Evolutionary conservation across 2,888 invertebrate species (phyloP), one percentile per base, ranked within the genome.

Genomic region (Glaucopsyche alexis): DNA sequence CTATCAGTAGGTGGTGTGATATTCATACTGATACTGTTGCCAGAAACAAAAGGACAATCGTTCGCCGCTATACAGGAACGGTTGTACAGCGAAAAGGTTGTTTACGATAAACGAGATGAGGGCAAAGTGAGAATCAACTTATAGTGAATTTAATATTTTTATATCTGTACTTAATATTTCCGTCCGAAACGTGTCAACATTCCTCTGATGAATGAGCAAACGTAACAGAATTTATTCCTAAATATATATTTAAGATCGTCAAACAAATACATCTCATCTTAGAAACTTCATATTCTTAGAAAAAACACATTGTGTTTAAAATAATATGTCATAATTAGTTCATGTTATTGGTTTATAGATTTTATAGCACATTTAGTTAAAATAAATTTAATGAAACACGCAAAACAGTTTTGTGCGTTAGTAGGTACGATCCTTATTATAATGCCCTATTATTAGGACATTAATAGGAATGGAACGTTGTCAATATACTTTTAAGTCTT

Each of bases 31-130:
- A 75, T 90, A 65, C 82, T 93, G 76, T 88, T 94, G 2, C 95
- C 94, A 5, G 95, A 95, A 83, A 95, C 94, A 0, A 94, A 94
- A 78, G 94, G 94, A 0, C 94, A 94, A 78, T 94, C 94, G 1
- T 92, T 94, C 74, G 94, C 94, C 19, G 93, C 94, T 74, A 94
- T 95, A 78, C 94, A 94, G 79, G 90, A 91, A 74, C 90, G 85
- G 79, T 80, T 93, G 69, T 89, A 93, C 38, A 85, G 83, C 66
- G 84, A 89, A 71, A 88, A 84, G 80, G 90, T 90, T 8, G 79
- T 85, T 13, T 91, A 87, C 76, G 86, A 89, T 71, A 91, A 88
- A 75, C 82, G 78, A 71, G 87, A 86, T 45, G 88, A 84, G 78
- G 87, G 85, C 45, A 85, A 85, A 52, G 89, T 91, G 7, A 87